Conservation (phyloP, 1,140 invertebrate species). For the Drosophila tsacasi region DNA sequence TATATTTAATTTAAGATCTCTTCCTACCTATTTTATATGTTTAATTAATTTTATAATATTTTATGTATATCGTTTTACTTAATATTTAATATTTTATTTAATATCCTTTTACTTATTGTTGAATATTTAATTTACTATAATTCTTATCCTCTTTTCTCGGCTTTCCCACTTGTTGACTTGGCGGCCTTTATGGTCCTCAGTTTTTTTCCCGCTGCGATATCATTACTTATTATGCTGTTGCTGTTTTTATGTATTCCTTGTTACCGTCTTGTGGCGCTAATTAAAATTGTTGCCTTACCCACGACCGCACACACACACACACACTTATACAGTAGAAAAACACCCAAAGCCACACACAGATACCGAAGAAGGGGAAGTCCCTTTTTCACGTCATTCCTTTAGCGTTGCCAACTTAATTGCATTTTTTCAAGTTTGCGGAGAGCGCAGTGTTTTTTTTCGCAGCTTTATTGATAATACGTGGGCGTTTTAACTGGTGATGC, state of each 20-base stretch:
- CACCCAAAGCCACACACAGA: background rate
- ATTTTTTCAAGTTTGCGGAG: constrained; percentile 51
- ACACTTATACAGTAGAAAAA: background rate
- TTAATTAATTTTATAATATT: no score
- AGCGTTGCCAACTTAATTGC: constrained; percentile 47
- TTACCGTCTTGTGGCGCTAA: constrained; percentile 45
- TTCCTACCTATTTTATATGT: no score
- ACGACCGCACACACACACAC: constrained; percentile 3
- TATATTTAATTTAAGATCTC: no score
- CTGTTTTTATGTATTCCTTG: constrained; percentile 22
- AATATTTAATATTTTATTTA: background rate
- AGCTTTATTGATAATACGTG: constrained; percentile 38
- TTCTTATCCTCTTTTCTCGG: background rate
- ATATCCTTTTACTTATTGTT: background rate
- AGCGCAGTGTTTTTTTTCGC: background rate
- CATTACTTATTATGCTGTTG: constrained; percentile 25
- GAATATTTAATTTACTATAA: background rate
- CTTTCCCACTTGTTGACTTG: background rate
- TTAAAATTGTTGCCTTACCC: constrained; percentile 51
- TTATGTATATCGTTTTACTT: background rate
- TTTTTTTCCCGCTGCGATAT: constrained; percentile 15
- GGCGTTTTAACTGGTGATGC: constrained; percentile 1
- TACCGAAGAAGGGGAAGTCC: background rate
- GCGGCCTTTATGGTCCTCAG: background rate
- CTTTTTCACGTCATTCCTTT: constrained; percentile 12